phyloP scores from a whole-genome alignment of 2,113 vertebrate genomes.

The Saguinus midas region DNA sequence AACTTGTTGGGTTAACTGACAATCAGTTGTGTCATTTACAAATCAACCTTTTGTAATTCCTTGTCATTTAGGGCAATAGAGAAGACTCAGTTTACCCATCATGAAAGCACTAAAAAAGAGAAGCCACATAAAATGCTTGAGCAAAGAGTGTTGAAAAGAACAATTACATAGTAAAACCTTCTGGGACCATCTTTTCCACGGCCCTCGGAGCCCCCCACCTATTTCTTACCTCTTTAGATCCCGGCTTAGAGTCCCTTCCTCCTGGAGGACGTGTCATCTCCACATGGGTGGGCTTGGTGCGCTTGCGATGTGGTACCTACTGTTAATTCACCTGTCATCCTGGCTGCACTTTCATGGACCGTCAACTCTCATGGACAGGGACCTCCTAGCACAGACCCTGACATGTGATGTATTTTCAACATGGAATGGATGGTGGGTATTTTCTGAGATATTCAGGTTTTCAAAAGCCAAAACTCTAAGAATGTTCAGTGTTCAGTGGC shows the following conservation, averaged over 20 bases:
- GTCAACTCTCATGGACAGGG: not conserved
- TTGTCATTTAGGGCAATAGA: not conserved
- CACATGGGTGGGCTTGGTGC: too few relatives aligned
- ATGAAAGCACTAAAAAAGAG: not conserved
- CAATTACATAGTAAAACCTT: not conserved
- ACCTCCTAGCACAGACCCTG: not conserved
- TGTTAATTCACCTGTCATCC: not conserved
- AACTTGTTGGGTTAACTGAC: not conserved
- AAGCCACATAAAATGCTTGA: not conserved
- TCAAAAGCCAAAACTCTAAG: not conserved
- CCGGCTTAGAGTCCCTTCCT: not conserved
- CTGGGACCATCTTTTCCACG: not conserved
- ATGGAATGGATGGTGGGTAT: not conserved
- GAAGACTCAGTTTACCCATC: not conserved
- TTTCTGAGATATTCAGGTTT: not conserved
- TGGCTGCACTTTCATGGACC: not conserved
- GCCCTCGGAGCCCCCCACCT: accelerated
- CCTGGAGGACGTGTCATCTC: not conserved
- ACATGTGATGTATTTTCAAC: not conserved
- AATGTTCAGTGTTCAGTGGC: not conserved
- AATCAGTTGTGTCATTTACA: not conserved
- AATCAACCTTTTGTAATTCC: not conserved
- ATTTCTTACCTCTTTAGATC: not conserved
- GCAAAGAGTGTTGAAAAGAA: not conserved
- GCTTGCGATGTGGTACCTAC: not conserved